Percentiles rank a stretch among this genome's conserved stretches.
Evolutionary conservation across 2,797 vertebrate genomes (phyloP).

Genomic region (Eulemur albifrons): DNA sequence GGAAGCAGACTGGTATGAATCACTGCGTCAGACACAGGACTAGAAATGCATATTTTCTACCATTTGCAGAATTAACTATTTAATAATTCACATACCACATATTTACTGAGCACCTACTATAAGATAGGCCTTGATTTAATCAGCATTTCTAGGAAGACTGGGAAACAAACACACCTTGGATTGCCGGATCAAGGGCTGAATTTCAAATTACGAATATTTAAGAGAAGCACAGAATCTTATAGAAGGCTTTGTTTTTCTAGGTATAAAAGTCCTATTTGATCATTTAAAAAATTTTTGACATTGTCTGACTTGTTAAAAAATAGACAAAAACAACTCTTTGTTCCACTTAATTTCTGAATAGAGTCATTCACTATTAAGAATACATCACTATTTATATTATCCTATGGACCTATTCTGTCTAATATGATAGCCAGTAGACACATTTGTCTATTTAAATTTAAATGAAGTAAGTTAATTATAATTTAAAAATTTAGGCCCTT

Average conservation of each 20-base stretch:
- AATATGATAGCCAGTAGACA: background rate
- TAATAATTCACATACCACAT: background rate
- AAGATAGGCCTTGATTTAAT: background rate
- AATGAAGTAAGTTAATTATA: background rate
- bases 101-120: background rate
- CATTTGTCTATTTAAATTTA: background rate
- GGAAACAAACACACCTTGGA: background rate
- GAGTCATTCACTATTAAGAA: background rate
- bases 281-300: background rate
- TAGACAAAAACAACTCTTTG: background rate
- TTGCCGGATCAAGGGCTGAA: background rate
- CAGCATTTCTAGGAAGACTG: background rate
- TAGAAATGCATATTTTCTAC: background rate
- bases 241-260: background rate
- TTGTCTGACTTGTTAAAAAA: background rate
- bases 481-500: background rate
- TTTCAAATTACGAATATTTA: constrained; percentile 1
- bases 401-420: background rate
- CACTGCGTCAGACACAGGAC: too few relatives aligned
- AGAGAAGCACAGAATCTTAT: background rate
- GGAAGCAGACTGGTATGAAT: background rate
- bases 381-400: background rate
- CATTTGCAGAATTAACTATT: background rate
- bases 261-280: background rate
- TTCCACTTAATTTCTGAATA: background rate